Base-by-base conservation (phyloP, 1,140 invertebrate species). In the Lordiphosa collinella region DNA sequence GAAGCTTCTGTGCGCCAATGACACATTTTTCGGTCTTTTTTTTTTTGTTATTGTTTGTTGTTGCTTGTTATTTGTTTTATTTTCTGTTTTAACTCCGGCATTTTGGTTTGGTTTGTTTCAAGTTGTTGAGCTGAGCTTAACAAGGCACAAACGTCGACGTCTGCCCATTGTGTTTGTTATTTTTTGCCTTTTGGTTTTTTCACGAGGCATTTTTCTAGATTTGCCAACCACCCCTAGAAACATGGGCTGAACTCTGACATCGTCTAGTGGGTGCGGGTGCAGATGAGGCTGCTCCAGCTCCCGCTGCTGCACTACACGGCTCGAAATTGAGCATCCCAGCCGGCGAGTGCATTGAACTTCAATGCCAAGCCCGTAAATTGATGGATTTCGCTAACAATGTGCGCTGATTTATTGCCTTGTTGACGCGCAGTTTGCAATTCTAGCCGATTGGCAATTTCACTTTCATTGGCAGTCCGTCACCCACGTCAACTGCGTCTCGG, bases 161-260 rank as follows among this genome's bases (percentile, higher is more conserved):
- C 78, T 84, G 78, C 78, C 78, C 73, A 80, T 80, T 80, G 78
- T 84, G 54, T 65, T 44, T 49, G 13, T 49, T 47, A 51, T 16
- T 58, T 55, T 18, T 37, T 51, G 29, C 37, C 11, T 14, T 36
- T 36, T n/a, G n/a, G n/a, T n/a, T 47, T 44, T 67, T 60, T 47
- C 46, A 50, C 59, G 29, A 53, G 78, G 72, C 78, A 78, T 78
- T 80, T 84, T 80, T 80, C 61, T 80, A 76, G 76, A 82, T 82
- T 69, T 71, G 68, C 78, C 76, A 75, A 70, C 63, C 58, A 70
- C 65, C 71, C 70, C 76, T 11, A 18, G 61, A 65, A 64, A 84
- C 78, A 84, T 66, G 78, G 63, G 64, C 79, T 73, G 79, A 84
- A 76, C 78, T 84, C 53, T 84, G 78, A 84, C 75, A 58, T 64